Evolutionary conservation across 2,888 invertebrate species (phyloP).

Genomic region (Chaetoderma sp.): DNA sequence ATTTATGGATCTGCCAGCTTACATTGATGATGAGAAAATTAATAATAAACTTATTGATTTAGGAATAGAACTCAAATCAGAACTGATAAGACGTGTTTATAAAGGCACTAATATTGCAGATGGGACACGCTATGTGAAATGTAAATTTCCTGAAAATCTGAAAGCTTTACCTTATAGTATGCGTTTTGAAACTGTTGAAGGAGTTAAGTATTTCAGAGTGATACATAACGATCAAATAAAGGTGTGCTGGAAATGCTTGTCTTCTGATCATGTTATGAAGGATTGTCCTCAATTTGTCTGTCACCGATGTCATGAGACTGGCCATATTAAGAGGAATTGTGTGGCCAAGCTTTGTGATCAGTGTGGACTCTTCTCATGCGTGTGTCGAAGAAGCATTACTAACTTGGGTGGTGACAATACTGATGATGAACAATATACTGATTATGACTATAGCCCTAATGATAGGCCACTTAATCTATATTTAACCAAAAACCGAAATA

Average conservation of each 20-base stretch:
- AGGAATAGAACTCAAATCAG: neutral
- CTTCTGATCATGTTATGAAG: neutral
- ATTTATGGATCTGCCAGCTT: neutral
- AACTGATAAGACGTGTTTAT: neutral
- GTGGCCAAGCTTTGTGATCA: neutral
- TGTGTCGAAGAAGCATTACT: too few species aligned
- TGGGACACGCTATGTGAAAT: neutral
- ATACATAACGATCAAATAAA: neutral
- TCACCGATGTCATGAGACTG: neutral
- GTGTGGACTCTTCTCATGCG: too few species aligned
- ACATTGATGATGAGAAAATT: neutral
- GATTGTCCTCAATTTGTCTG: neutral
- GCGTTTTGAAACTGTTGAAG: neutral
- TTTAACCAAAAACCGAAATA: too few species aligned
- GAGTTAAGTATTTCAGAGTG: neutral
- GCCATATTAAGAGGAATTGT: neutral
- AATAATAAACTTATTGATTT: neutral
- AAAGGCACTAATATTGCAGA: neutral
- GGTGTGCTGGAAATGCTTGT: neutral
- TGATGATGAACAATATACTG: too few species aligned
- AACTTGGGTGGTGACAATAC: too few species aligned
- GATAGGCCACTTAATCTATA: too few species aligned
- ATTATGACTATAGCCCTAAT: too few species aligned
- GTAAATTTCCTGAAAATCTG: neutral
- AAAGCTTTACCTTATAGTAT: constrained; percentile 1